Base-by-base conservation (phyloP, 2,888 invertebrate species). In the Poecilus cupreus region DNA sequence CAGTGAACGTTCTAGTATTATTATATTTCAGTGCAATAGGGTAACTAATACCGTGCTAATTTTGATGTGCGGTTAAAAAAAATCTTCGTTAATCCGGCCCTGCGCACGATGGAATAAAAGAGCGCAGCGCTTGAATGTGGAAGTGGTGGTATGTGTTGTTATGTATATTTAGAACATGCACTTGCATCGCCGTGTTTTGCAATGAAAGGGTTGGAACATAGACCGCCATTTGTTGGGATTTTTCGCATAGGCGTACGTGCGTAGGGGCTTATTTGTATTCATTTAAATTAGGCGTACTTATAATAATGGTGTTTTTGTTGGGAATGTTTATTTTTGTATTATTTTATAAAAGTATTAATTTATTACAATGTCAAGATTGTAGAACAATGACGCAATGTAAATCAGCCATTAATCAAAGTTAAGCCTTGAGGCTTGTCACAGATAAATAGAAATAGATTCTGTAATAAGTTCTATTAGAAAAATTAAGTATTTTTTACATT, bases 331-430 rank as follows among this genome's bases (percentile, higher is more conserved):
- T 43, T 60, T 60, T 60, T 60, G 26, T 32, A 32, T 60, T 60
- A 22, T 60, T 60, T n/a, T 37, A 32, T 68, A 37, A 68, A 68
- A 68, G 37, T 68, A 39, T 68, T 68, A 68, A 68, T 68, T 68
- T 37, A 68, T 68, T 37, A 68, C 37, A 68, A 60, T 60, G 60
- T 18, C 37, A 32, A 32, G 64, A 60, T 18, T 68, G 37, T 68
- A 68, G 64, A 68, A 68, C 64, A 68, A 68, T 68, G 37, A n/a
- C 18, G 37, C 32, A 37, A 68, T 68, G 13, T 68, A 68, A 68
- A 68, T 68, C 60, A 26, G 60, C 13, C 32, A 68, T 68, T 32
- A 68, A 68, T 32, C 64, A 68, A 13, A 13, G 6, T 37, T 37
- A 68, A n/a, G n/a, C 64, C 64, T 68, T 60, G 60, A 13, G 11